Evolutionary conservation across 2,113 vertebrate genomes (phyloP), one percentile per base, ranked within the genome.

Genomic region (Cyanoliseus patagonus): DNA sequence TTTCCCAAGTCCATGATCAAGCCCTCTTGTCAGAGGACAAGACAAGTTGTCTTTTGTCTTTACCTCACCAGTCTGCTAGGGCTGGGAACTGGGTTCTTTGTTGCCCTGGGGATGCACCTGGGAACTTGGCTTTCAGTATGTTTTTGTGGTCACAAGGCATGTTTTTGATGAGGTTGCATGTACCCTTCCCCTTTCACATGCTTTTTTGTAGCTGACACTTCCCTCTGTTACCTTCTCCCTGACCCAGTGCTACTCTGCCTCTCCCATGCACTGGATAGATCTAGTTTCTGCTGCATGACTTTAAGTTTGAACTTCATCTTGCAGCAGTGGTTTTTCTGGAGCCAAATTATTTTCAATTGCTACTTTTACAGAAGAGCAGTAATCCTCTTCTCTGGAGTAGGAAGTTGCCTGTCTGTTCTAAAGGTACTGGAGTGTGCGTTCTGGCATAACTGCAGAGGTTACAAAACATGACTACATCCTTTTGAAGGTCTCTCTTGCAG

Each of bases 161-260:
- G 75, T 79, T 95, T 95, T 80, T 96, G 87, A 93, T 77, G 92
- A 88, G 93, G 39, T 57, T 95, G 85, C 27, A 11, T 74, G 85
- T 81, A 93, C 94, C 88, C 94, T 92, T 80, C 75, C 82, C 82
- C 35, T 91, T 51, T 68, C 7, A 4, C 13, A 11, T 94, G 90
- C 76, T 73, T 83, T 76, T 92, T 95, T 85, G 90, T 80, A 80
- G 78, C 79, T 93, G 88, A 74, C 72, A 72, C 88, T 96, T 96
- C 51, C 72, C 61, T 93, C 51, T 93, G 6, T 85, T 93, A 80
- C 92, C 83, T 95, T 88, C 39, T 94, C 63, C 31, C 46, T 96
- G 86, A 95, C 92, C 95, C 52, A 37, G 76, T 81, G 76, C 62
- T 86, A 67, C 86, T 95, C 79, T 95, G 70, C 93, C 91, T 95